phyloP scores from a whole-genome alignment of 1,140 invertebrate genomes.

The Bombus sylvicola region DNA sequence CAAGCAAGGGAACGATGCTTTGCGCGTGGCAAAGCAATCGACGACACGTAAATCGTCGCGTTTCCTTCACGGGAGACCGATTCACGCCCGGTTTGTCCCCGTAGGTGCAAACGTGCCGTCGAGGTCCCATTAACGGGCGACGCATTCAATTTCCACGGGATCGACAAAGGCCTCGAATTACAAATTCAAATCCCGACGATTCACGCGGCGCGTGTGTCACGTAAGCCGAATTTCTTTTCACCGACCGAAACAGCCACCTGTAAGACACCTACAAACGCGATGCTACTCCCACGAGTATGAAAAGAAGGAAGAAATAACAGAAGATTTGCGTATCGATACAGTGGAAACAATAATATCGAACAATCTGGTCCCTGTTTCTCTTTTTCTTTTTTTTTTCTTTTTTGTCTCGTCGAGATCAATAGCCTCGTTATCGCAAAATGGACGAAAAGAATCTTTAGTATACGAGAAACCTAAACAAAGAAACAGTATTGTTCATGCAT shows the following conservation, averaged over 20 bases:
- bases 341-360: background rate
- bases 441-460: background rate
- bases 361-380: slow-evolving; percentile 22
- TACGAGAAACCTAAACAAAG: no score
- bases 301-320: background rate
- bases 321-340: background rate
- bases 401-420: slow-evolving; percentile 18
- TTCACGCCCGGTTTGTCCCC: slow-evolving; percentile 51
- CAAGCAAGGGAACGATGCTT: background rate
- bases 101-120: slow-evolving; percentile 57
- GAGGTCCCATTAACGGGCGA: slow-evolving; percentile 68
- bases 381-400: background rate
- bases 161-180: slow-evolving; percentile 78
- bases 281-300: slow-evolving; percentile 2
- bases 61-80: slow-evolving; percentile 53
- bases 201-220: slow-evolving; percentile 71
- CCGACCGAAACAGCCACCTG: slow-evolving; percentile 69
- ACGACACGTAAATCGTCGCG: slow-evolving; percentile 29
- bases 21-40: background rate
- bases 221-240: slow-evolving; percentile 72
- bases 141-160: slow-evolving; percentile 78
- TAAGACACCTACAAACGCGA: slow-evolving; percentile 30
- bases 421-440: background rate
- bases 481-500: background rate
- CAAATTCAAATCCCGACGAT: slow-evolving; percentile 75